Base-by-base conservation (phyloP, 2,888 invertebrate species). In the Phymatocera aterrima region DNA sequence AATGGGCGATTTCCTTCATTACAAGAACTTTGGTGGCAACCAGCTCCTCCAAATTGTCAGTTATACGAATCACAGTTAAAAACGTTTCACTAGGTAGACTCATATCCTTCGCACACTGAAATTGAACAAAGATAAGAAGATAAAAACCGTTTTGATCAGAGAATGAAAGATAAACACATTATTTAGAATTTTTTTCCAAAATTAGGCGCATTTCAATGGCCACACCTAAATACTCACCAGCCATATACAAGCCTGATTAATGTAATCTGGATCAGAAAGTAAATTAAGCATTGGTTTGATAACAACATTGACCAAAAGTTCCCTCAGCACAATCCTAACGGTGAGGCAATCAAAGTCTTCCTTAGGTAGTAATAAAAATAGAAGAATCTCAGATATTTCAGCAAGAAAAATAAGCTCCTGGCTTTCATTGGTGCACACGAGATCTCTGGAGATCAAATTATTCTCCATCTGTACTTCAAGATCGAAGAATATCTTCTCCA, bases 191-290 rank as follows among this genome's bases (percentile, higher is more conserved):
- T n/a, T n/a, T n/a, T n/a, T n/a, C n/a, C n/a, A n/a, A n/a, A n/a
- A n/a, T n/a, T n/a, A n/a, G n/a, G n/a, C n/a, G n/a, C n/a, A n/a
- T n/a, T n/a, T n/a, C 21, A 54, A 34, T 37, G 37, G 2, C 54
- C 24, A 70, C 57, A 74, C 31, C 57, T 64, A 60, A n/a, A 6
- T 61, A 92, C 95, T 93, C 90, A 97, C 97, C 93, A 96, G 93
- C 95, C 96, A 96, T 86, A 97, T 94, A 87, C 97, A 95, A 81
- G 95, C 94, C 91, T 97, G 96, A 91, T 98, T 98, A 83, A 98
- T 95, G 88, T 96, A 97, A 92, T 98, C 97, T 74, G 98, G 97
- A 91, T 97, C 97, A 60, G 97, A 95, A 80, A 97, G 90, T 83
- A 95, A 91, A 86, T 94, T 93, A 68, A 97, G 91, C 48, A 95